Base-by-base conservation (phyloP, 2,113 vertebrate genomes). In the Phalacrocorax pelagicus region DNA sequence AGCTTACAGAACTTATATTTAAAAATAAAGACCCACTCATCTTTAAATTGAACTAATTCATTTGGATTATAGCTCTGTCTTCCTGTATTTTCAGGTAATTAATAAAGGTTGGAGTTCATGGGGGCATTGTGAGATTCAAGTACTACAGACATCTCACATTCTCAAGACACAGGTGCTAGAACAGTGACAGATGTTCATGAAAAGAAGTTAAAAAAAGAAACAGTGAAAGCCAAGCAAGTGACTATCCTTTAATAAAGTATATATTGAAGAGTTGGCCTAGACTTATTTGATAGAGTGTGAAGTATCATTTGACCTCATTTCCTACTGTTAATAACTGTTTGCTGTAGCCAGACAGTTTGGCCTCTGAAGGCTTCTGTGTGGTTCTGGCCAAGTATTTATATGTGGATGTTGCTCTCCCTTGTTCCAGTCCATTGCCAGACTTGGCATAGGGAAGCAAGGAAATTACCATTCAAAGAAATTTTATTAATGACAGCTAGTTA, bases 381-480 rank as follows among this genome's bases (percentile, higher is more conserved):
- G 19, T 71, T 88, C 71, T 90, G 34, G 34, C 73, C 89, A 91
- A 46, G 22, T n/a, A n/a, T 71, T 51, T 47, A 51, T 62, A 23
- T 23, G 19, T 46, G 47, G n/a, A 90, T 49, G 21, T 81, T 47
- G 18, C 27, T 77, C 92, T 82, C 58, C 5, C 1, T 78, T 14
- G 47, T 81, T 90, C 29, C 30, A 66, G 13, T 71, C 70, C 38
- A 9, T 73, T 94, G 47, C 63, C 59, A 81, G 30, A 81, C 62
- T 88, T 96, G 61, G 66, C 74, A 57, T 17, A 42, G 40, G 34
- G 66, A 71, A 63, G 57, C 34, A 90, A 90, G 63, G 63, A 88
- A 94, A 94, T 92, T 84, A 17, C 72, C 36, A 24, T 92, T 71
- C 52, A 86, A 92, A 95, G 24, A 95, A 80, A 70, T 92, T 83